Conservation (phyloP, 2,888 invertebrate genomes). For the Heliconius aoede region DNA sequence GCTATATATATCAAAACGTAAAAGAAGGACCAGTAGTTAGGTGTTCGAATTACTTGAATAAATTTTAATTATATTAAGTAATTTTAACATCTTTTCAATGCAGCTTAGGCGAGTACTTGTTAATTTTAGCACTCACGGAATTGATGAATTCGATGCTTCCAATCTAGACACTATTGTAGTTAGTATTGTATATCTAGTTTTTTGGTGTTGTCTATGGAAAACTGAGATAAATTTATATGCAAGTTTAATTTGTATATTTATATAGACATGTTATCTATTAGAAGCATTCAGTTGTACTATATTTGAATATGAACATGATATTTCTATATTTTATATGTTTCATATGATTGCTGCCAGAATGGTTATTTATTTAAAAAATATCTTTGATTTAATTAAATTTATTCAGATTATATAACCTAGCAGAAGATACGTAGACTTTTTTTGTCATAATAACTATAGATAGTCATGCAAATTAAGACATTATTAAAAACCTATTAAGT, state of each 20-base stretch:
- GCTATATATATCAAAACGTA: slow-evolving; percentile 78
- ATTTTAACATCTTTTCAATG: slow-evolving; percentile 62
- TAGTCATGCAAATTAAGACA: background rate
- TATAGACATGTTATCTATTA: too few species aligned
- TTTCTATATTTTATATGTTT: too few species aligned
- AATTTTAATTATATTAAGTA: slow-evolving; percentile 50
- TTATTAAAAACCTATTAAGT: background rate
- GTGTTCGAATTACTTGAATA: slow-evolving; percentile 57
- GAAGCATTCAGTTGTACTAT: too few species aligned
- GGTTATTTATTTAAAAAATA: too few species aligned
- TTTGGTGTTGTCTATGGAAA: slow-evolving; percentile 19
- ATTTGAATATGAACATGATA: background rate
- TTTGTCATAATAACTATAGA: too few species aligned
- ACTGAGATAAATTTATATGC: background rate
- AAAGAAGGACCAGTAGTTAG: slow-evolving; percentile 77
- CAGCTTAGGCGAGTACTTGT: slow-evolving; percentile 69
- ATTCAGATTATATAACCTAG: too few species aligned
- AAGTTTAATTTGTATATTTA: too few species aligned
- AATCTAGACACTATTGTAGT: slow-evolving; percentile 56
- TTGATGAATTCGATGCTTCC: slow-evolving; percentile 81
- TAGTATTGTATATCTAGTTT: slow-evolving; percentile 41
- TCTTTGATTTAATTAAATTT: too few species aligned
- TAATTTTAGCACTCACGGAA: slow-evolving; percentile 79
- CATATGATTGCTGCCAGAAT: too few species aligned
- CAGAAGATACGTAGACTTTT: too few species aligned